Conservation (phyloP, 2,797 vertebrate genomes). For the Naso thynnoides region DNA sequence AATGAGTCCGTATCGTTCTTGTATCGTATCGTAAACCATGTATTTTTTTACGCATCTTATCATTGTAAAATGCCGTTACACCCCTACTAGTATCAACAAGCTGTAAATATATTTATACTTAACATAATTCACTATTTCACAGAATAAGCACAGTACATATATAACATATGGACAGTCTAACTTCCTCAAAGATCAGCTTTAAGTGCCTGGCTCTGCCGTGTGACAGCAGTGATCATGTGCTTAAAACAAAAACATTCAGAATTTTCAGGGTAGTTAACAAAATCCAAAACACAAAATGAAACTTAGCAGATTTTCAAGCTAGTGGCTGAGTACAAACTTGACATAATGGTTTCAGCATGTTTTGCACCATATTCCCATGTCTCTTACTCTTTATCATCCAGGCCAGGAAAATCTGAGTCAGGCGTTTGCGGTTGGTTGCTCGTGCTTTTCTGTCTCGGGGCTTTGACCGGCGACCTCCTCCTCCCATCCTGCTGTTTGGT, state of each 20-base stretch:
- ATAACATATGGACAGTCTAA: too few species aligned
- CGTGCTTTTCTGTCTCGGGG: constrained; percentile 4
- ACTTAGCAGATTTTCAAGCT: neutral
- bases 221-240: neutral
- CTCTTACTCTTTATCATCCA: constrained; percentile 83
- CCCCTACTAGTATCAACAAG: too few species aligned
- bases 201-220: neutral
- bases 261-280: neutral
- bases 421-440: constrained; percentile 16
- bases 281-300: neutral
- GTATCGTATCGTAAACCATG: too few species aligned
- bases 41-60: too few species aligned
- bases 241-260: neutral
- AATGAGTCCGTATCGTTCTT: too few species aligned
- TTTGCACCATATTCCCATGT: neutral
- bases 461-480: constrained; percentile 1
- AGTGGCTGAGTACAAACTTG: neutral
- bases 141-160: neutral
- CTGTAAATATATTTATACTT: too few species aligned
- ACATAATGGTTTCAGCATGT: neutral
- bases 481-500: neutral
- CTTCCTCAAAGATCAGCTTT: neutral
- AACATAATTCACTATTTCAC: too few species aligned
- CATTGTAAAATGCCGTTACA: too few species aligned
- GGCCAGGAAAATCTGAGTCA: constrained; percentile 9